These are phyloP conservation scores for Strigops habroptila DNA, from an alignment of 2,113 vertebrate genomes.

Conservation along the genomic window DNA sequence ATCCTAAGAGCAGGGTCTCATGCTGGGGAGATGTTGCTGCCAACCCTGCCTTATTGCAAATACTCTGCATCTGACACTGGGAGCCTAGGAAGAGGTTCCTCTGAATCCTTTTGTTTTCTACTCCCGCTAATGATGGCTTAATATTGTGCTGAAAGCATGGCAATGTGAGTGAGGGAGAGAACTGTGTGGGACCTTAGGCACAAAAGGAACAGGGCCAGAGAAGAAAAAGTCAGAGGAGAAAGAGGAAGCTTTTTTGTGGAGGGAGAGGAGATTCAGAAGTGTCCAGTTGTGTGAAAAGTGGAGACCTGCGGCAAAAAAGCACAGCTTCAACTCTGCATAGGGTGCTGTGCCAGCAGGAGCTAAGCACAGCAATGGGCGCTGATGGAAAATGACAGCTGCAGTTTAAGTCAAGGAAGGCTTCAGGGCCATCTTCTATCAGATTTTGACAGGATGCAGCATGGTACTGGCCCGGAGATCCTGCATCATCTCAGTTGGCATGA, in stretches of 20 bases:
- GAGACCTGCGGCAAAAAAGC: neutral
- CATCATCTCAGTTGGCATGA: neutral
- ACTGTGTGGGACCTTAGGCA: neutral
- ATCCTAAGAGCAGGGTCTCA: neutral
- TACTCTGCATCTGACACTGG: neutral
- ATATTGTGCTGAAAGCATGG: neutral
- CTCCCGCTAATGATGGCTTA: neutral
- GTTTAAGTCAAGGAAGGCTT: slow-evolving; percentile 11
- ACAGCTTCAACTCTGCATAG: neutral
- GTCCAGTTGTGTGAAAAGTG: neutral
- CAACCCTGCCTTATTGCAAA: neutral
- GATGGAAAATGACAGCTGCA: slow-evolving; percentile 57
- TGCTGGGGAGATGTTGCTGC: neutral
- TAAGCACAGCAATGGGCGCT: slow-evolving; percentile 15
- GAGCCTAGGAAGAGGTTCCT: neutral
- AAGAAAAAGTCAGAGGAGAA: neutral
- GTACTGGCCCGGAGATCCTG: neutral
- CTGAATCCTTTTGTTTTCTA: neutral
- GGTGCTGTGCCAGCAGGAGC: slow-evolving; percentile 41
- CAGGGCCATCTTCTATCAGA: slow-evolving; percentile 52
- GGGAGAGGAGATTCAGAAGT: neutral
- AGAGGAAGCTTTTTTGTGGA: neutral
- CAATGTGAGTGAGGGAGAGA: neutral
- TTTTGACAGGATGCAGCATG: slow-evolving; percentile 52
- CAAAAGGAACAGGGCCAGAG: neutral